A percentile compares a stretch with the other conserved stretches of the same genome.
These are phyloP conservation scores for Drosophila busckii DNA, from an alignment of 1,140 invertebrate genomes.

Conservation along the genomic window DNA sequence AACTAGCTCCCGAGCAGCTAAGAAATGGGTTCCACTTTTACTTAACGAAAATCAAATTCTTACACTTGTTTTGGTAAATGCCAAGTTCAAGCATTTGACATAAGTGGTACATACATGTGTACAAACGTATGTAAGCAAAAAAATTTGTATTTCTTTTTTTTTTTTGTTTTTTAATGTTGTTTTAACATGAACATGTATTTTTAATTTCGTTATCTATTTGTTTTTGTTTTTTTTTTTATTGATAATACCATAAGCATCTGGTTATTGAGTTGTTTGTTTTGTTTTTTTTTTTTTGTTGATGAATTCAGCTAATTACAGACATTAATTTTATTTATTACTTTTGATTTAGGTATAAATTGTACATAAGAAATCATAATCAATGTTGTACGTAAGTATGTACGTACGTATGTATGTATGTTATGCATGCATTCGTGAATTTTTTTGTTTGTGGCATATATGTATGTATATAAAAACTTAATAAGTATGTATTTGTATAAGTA, in stretches of 20 bases:
- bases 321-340: conserved; percentile 52
- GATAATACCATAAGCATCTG: conserved; percentile 45
- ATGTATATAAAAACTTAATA: conserved; percentile 52
- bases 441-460: conserved; percentile 46
- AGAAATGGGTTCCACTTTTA: conserved; percentile 14
- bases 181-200: conserved; percentile 62
- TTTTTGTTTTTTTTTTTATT: conserved; percentile 30
- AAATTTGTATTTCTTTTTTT: conserved; percentile 33
- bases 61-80: conserved; percentile 40
- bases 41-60: conserved; percentile 54
- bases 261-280: conserved; percentile 42
- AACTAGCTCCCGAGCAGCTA: neutral
- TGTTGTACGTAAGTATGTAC: conserved; percentile 43
- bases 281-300: conserved; percentile 37
- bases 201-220: conserved; percentile 62
- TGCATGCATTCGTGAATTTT: conserved; percentile 40
- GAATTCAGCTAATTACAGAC: conserved; percentile 61
- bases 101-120: conserved; percentile 52
- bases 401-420: conserved; percentile 20
- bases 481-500: conserved; percentile 39
- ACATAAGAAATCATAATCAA: conserved; percentile 58
- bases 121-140: conserved; percentile 59
- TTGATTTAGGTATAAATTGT: conserved; percentile 52
- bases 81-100: conserved; percentile 50
- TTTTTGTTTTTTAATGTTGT: conserved; percentile 44